Evolutionary conservation across 1,140 invertebrate species (phyloP).

Genomic region (Trissolcus basalis): DNA sequence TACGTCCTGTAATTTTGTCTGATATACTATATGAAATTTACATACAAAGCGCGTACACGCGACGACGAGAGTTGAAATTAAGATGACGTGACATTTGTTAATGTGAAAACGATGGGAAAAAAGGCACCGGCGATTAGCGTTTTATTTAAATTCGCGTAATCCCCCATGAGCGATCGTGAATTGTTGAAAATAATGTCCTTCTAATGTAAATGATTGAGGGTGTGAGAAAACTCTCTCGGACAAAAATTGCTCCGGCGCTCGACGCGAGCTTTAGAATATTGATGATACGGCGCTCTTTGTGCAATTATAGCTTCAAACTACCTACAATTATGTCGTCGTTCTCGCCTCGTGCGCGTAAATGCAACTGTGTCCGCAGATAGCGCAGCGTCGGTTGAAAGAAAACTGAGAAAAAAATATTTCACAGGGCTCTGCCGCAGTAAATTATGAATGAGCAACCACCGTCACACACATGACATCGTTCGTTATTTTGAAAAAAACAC

Average conservation of each 20-base stretch:
- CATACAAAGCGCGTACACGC: slow-evolving; percentile 19
- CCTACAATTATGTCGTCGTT: slow-evolving; percentile 34
- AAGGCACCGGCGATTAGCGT: slow-evolving; percentile 11
- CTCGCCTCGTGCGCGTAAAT: slow-evolving; percentile 30
- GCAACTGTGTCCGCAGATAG: slow-evolving; percentile 26
- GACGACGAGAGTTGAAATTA: not conserved
- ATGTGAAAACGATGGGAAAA: slow-evolving; percentile 17
- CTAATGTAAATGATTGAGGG: slow-evolving; percentile 16
- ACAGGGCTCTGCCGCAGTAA: slow-evolving; percentile 15
- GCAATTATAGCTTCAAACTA: slow-evolving; percentile 49
- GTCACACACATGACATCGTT: slow-evolving; percentile 12
- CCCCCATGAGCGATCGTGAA: not conserved
- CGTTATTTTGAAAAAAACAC: slow-evolving; percentile 14
- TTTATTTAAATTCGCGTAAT: slow-evolving; percentile 23
- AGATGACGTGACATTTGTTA: slow-evolving; percentile 20
- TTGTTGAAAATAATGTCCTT: slow-evolving; percentile 14
- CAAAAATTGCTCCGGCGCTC: slow-evolving; percentile 17
- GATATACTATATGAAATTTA: slow-evolving; percentile 37
- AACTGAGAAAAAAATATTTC: slow-evolving; percentile 17
- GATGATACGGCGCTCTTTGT: slow-evolving; percentile 46
- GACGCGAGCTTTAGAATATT: slow-evolving; percentile 39
- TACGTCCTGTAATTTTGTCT: slow-evolving; percentile 17
- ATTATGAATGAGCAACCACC: slow-evolving; percentile 44
- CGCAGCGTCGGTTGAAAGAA: slow-evolving; percentile 37
- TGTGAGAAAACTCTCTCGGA: not conserved